Base-by-base conservation (phyloP, 2,888 invertebrate species). In the Heteropelma amictum region DNA sequence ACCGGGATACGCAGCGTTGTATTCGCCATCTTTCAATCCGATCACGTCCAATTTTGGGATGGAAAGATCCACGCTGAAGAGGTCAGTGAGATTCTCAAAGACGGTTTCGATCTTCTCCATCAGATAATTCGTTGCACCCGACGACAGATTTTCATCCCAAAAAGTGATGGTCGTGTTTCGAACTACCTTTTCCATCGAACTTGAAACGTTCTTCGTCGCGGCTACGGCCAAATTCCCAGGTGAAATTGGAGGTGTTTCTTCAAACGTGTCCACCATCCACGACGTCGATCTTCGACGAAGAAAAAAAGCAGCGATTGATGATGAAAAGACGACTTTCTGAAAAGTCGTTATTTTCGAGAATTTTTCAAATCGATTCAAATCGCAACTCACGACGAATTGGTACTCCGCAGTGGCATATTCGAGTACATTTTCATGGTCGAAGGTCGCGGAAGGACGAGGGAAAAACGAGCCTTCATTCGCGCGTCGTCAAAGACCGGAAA, bases 381-480 rank as follows among this genome's bases (percentile, higher is more conserved):
- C 10, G 7, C 7, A n/a, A 84, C 87, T 83, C 72, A 87, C 87
- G 71, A 61, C 5, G 80, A 72, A 5, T 54, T 79, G 14, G 80
- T 78, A 26, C 42, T 81, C 35, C 90, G 89, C 3, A 92, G 82
- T n/a, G 93, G 94, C 93, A 93, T 94, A 82, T 95, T 95, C 19
- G 94, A 93, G 17, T 95, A 88, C 0, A 92, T 93, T 26, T 91
- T 92, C 88, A 93, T 90, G 81, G 93, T 93, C 42, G 91, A 88
- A 14, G 91, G 91, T 81, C 94, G 92, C 1, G 93, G 92, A 19
- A 95, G 92, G 60, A 93, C 94, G 82, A 96, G 92, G 83, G 93
- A 93, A 87, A 95, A 95, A 77, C 91, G 91, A 10, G 95, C 94
- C 89, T 95, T 95, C 84, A 94, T 93, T 8, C 92, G 92, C 0